Percentiles rank a stretch among this genome's conserved stretches.
Evolutionary conservation across 2,888 invertebrate species (phyloP).

Genomic region (Flabesymbios commensalis): DNA sequence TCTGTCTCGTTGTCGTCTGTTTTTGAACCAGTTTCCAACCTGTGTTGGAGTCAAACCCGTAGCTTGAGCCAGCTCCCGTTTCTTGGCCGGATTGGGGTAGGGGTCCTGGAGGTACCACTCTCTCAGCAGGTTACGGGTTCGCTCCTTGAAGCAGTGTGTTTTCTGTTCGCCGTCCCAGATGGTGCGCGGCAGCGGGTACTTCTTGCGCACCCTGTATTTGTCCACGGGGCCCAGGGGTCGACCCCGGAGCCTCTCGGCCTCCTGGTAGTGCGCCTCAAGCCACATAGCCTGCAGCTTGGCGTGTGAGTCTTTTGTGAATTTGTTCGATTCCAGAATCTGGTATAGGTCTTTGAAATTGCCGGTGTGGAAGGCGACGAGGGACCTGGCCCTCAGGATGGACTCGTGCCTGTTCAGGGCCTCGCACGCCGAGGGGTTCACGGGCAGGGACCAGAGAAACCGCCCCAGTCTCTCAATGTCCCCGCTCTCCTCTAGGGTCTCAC

Average conservation of each 20-base stretch:
- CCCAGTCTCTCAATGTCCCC: conserved; percentile 69
- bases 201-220: conserved; percentile 90
- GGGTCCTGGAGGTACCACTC: conserved; percentile 90
- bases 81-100: conserved; percentile 96
- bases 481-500: conserved; percentile 64
- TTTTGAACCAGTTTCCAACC: conserved; percentile 93
- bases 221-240: conserved; percentile 91
- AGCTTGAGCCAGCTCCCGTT: conserved; percentile 85
- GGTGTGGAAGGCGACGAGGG: conserved; percentile 87
- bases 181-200: conserved; percentile 87
- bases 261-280: conserved; percentile 91
- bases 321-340: conserved; percentile 84
- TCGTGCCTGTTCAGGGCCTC: conserved; percentile 79
- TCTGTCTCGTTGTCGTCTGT: conserved; percentile 82
- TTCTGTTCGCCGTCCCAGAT: conserved; percentile 97
- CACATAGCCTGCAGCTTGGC: conserved; percentile 87
- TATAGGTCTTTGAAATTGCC: conserved; percentile 88
- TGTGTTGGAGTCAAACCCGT: conserved; percentile 91
- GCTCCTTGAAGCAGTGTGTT: conserved; percentile 92
- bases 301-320: conserved; percentile 87
- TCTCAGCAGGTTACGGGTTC: conserved; percentile 88
- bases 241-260: conserved; percentile 87
- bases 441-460: conserved; percentile 86
- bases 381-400: conserved; percentile 82
- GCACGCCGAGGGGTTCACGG: conserved; percentile 81